Conservation (phyloP, 2,113 vertebrate genomes). For the Octodon degus region DNA sequence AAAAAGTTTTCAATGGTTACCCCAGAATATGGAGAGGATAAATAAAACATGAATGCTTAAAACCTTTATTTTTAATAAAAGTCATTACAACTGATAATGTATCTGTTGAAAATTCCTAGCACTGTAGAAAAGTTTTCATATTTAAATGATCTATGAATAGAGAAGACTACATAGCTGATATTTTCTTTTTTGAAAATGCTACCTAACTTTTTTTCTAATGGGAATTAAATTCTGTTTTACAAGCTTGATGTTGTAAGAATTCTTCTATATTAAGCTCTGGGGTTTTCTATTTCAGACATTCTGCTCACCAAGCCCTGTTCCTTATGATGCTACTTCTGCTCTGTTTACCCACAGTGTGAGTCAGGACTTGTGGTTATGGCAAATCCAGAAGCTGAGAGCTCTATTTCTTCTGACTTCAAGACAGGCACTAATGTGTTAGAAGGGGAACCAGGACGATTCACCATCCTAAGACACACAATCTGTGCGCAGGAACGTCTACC, state of each 20-base stretch:
- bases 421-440: neutral
- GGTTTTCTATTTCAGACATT: constrained; percentile 63
- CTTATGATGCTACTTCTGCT: constrained; percentile 68
- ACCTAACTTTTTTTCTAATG: neutral
- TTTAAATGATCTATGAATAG: constrained; percentile 15
- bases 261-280: constrained; percentile 65
- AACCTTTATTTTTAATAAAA: constrained; percentile 24
- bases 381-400: constrained; percentile 11
- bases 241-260: neutral
- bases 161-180: neutral
- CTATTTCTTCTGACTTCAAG: constrained; percentile 37
- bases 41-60: constrained; percentile 36
- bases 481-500: neutral
- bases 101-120: constrained; percentile 18
- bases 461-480: neutral
- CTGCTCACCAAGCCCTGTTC: constrained; percentile 18
- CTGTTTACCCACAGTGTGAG: constrained; percentile 77
- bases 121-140: neutral
- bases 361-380: constrained; percentile 56
- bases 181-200: constrained; percentile 13
- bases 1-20: neutral
- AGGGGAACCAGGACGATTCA: constrained; percentile 18
- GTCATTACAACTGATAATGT: neutral
- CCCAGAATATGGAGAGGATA: neutral
- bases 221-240: constrained; percentile 3